Evolutionary conservation across 2,888 invertebrate species (phyloP), one percentile per base, ranked within the genome.

Genomic region (Odontocolon sp.): DNA sequence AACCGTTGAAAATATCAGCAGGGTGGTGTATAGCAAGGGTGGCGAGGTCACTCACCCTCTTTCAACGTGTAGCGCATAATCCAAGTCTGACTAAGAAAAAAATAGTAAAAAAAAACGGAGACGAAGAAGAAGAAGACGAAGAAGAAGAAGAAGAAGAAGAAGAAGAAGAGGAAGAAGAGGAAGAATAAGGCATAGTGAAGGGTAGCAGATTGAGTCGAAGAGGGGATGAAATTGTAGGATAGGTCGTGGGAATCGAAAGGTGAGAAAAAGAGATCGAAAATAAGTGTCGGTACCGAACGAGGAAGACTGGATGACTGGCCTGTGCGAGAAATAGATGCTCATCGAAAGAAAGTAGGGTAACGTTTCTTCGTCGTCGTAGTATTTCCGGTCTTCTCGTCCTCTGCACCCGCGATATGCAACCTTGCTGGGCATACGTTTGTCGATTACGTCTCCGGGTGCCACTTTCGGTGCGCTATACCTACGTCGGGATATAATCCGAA

Each of bases 391-490:
- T 28, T 40, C 16, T 14, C 47, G 28, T 63, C 18, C 5, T 71
- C 52, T 45, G 11, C 56, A 68, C 56, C 56, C 50, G 16, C 40
- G 31, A 68, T 68, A 69, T 69, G 63, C 69, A 64, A 47, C 63
- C 36, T 57, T 57, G 74, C 50, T 28, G 23, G 38, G 36, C 11
- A 38, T 57, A 16, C 57, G 69, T 40, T 52, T 50, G 50, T 63
- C 61, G 45, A 38, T 56, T 68, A 74, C 61, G 74, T 75, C 47
- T 75, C 14, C 26, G 56, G 56, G 50, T 69, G 63, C 63, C 63
- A 57, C 63, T 63, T 74, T 56, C 47, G 23, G 28, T 26, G 3
- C 9, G 67, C 16, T 28, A 31, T 59, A 42, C 52, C 45, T 40
- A 38, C 36, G 42, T 68, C 16, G 21, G 50, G 64, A 57, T 64